phyloP scores from a whole-genome alignment of 2,797 vertebrate genomes.

The Threskiornis aethiopicus region DNA sequence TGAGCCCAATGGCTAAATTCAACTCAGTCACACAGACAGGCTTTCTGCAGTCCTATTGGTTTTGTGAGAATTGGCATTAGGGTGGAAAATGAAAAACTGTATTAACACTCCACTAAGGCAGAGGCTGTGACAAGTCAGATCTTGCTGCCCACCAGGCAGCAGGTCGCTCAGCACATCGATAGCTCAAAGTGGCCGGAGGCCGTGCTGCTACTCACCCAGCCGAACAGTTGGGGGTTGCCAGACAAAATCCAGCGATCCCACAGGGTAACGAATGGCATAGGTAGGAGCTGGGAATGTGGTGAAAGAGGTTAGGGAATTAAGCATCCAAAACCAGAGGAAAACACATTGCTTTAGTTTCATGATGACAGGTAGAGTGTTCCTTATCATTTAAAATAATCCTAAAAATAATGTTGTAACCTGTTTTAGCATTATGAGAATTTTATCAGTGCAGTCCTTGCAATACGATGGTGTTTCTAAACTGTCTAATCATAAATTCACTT shows the following conservation, averaged over 20 bases:
- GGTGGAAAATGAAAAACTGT: not conserved
- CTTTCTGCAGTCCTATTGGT: not conserved
- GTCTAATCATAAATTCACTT: not conserved
- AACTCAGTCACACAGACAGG: accelerated
- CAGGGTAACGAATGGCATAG: not conserved
- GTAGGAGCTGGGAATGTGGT: not conserved
- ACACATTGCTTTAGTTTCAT: not conserved
- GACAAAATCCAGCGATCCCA: not conserved
- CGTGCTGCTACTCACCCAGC: not conserved
- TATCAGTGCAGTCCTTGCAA: not conserved
- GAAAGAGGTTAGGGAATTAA: not conserved
- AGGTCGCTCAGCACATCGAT: not conserved
- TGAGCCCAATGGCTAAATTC: not conserved
- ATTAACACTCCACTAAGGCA: not conserved
- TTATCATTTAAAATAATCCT: not conserved
- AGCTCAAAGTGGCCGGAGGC: not conserved
- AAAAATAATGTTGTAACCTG: not conserved
- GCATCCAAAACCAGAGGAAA: not conserved
- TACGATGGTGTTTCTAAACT: not conserved
- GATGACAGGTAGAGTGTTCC: not conserved
- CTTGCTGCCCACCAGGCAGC: not conserved
- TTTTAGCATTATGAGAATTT: not conserved
- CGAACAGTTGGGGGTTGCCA: not conserved
- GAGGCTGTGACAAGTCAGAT: not conserved
- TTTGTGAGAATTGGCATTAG: not conserved